Percentiles rank a stretch among this genome's conserved stretches.
These are phyloP conservation scores for Halcyon leucocephala DNA, from an alignment of 2,797 vertebrate genomes.

Conservation along the genomic window DNA sequence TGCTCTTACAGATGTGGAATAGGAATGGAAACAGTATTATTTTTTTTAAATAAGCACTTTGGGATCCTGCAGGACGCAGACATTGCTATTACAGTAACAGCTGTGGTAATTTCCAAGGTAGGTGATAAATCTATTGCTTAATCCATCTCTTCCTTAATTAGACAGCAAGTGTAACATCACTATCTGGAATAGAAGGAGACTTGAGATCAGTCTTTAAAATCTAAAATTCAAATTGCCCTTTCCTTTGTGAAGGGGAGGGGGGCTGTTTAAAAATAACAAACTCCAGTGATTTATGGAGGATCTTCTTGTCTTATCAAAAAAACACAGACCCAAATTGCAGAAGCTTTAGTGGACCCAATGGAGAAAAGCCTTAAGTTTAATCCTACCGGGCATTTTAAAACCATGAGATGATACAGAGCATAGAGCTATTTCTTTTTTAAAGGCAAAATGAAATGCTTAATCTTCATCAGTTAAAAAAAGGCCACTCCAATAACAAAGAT, in stretches of 20 bases:
- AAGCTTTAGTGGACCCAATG: neutral
- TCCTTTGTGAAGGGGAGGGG: neutral
- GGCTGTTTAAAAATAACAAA: constrained; percentile 34
- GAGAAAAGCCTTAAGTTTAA: constrained; percentile 37
- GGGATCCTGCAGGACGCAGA: neutral
- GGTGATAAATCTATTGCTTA: neutral
- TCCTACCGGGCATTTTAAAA: constrained; percentile 26
- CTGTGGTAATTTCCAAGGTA: constrained; percentile 15
- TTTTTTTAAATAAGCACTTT: neutral
- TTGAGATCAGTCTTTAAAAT: constrained; percentile 35
- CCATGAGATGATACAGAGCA: neutral
- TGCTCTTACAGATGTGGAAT: neutral
- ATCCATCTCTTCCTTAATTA: constrained; percentile 51
- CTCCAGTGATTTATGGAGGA: neutral
- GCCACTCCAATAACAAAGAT: neutral
- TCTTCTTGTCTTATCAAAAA: constrained; percentile 31
- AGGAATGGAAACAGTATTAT: neutral
- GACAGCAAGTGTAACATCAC: neutral
- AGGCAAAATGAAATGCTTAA: constrained; percentile 36
- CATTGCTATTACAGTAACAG: neutral
- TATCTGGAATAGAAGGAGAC: constrained; percentile 11
- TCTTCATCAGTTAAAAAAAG: constrained; percentile 31
- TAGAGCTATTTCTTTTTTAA: neutral
- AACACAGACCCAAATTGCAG: neutral
- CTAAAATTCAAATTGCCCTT: constrained; percentile 32